Evolutionary conservation across 1,140 invertebrate genomes (phyloP), one percentile per base, ranked within the genome.

Genomic region (Bombus huntii): DNA sequence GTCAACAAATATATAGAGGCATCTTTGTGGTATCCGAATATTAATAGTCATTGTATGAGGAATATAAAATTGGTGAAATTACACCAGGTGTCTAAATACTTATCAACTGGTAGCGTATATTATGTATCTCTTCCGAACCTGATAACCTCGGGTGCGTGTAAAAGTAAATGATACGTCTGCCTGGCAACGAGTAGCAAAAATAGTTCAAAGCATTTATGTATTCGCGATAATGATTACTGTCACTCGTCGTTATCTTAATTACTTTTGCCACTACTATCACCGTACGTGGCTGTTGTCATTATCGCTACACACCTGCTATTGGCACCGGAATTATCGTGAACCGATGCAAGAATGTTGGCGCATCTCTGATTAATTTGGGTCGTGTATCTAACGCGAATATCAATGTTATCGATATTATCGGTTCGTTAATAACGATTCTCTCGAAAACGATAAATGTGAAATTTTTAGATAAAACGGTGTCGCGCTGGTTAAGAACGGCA

Each of bases 111-210:
- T 62, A n/a, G 12, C 12, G 25, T n/a, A n/a, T 13, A 62, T 62
- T n/a, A 62, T 62, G 28, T 66, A 66, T 34, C n/a, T 66, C 81
- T 83, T 88, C 71, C 79, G 10, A 44, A 44, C 25, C 47, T 34
- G 74, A 72, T 83, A 88, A 76, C 65, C 53, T 39, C 13, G 25
- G 31, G 2, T 31, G 39, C 9, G 42, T 47, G 25, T 18, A 59
- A 57, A 34, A 74, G 74, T n/a, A 39, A 76, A 59, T n/a, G 47
- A 76, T n/a, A 59, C 34, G 74, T 28, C 84, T 66, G 88, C 88
- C 72, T 90, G 80, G 89, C 83, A 90, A 90, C 83, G 90, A 70
- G 86, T 90, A 77, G 83, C 86, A 90, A 88, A 90, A 83, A 90
- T 88, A 90, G 87, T 65, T 90, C 83, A 74, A 31, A 84, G 53